Evolutionary conservation across 2,888 invertebrate genomes (phyloP).

Genomic region (Heteromyza rotundicornis): DNA sequence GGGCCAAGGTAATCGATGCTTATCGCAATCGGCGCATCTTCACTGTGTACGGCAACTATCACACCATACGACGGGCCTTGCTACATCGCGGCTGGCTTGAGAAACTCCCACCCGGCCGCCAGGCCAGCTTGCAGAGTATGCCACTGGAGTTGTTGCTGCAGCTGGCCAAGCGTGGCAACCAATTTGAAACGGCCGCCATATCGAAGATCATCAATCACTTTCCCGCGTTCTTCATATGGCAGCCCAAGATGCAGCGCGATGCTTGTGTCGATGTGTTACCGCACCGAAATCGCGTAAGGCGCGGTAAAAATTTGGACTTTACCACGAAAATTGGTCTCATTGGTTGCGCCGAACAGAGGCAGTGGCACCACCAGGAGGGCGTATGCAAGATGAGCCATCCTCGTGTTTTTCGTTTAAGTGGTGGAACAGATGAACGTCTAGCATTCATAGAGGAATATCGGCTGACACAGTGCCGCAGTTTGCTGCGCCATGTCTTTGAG

Average conservation of each 20-base stretch:
- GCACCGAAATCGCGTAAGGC: conserved; percentile 52
- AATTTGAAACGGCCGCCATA: conserved; percentile 62
- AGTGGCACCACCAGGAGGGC: conserved; percentile 53
- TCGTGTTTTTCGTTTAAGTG: conserved; percentile 64
- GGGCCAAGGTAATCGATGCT: conserved; percentile 52
- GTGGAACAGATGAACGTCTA: conserved; percentile 46
- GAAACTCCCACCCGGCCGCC: conserved; percentile 64
- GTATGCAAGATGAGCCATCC: conserved; percentile 69
- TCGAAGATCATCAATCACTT: conserved; percentile 70
- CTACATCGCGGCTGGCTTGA: conserved; percentile 76
- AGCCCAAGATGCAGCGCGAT: conserved; percentile 59
- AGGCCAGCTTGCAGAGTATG: conserved; percentile 51
- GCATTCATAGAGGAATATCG: conserved; percentile 70
- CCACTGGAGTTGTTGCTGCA: conserved; percentile 48
- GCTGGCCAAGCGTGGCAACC: conserved; percentile 53
- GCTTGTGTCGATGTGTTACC: conserved; percentile 45
- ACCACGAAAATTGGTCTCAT: conserved; percentile 65
- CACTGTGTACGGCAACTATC: conserved; percentile 54
- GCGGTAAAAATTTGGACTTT: conserved; percentile 57
- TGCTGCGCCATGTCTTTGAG: conserved; percentile 67
- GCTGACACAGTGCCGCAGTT: conserved; percentile 77
- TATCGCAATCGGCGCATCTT: conserved; percentile 56
- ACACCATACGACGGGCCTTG: conserved; percentile 63
- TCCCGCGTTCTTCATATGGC: conserved; percentile 77
- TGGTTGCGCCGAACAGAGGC: conserved; percentile 54